Evolutionary conservation across 1,140 invertebrate species (phyloP), one percentile per base, ranked within the genome.

Genomic region (Muscidifurax raptorellus): DNA sequence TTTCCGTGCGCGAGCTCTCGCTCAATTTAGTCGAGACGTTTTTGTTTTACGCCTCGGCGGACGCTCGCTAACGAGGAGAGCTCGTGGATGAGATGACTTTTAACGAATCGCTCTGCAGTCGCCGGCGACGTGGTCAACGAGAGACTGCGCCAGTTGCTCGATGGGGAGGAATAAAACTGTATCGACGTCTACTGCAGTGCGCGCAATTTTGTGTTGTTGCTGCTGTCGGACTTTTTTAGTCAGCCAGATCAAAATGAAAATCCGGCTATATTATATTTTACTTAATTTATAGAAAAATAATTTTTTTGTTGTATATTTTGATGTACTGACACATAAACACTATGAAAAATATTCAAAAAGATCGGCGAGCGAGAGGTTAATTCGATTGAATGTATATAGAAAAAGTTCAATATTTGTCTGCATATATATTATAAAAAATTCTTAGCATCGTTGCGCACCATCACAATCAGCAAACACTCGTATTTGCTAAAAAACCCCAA

Each of bases 11-110:
- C 27, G 27, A 52, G 82, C 67, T 66, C 83, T 82, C 79, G 85
- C 80, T 88, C 87, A 84, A 87, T 89, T 89, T 88, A 86, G 83
- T 87, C 81, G 75, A 85, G 84, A 85, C 82, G 82, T 86, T 87
- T 87, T 86, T 80, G 75, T 87, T 87, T 86, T 66, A 80, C 71
- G 32, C 52, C 59, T 69, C 66, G 76, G 77, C 80, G 74, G 47
- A 59, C 44, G 40, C 40, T 66, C 82, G 44, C 85, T 89, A 89
- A 89, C 85, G 86, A 89, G 85, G 84, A 80, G 32, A 74, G 75
- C 69, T 83, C 72, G 47, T 78, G 80, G 74, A 44, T 27, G 32
- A 59, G 75, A 77, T 59, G 75, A 77, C 47, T 77, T 59, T 64
- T 77, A 77, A 77, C 47, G 75, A 77, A 59, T 77, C 74, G 40